These are phyloP conservation scores for Patella caerulea DNA, from an alignment of 2,888 invertebrate genomes.

Conservation along the genomic window DNA sequence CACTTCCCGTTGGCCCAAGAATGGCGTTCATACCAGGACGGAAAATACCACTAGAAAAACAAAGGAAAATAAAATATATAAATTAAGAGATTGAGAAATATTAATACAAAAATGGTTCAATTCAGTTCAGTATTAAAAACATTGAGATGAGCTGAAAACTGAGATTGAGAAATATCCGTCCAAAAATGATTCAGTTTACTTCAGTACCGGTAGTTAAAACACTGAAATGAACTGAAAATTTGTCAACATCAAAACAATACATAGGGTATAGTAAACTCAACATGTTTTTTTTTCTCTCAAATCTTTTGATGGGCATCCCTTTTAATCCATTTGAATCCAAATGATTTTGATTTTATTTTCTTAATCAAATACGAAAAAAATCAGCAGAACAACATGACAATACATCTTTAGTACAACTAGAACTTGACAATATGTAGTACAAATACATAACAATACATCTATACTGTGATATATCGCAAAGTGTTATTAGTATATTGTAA, in stretches of 20 bases:
- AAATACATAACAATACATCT: too few relatives aligned
- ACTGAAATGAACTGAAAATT: not conserved
- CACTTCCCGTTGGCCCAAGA: constrained; percentile 71
- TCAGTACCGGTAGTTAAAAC: not conserved
- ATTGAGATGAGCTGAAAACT: not conserved
- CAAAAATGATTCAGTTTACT: not conserved
- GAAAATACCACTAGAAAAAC: constrained; percentile 65
- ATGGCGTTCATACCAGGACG: constrained; percentile 70
- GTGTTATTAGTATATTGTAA: too few relatives aligned
- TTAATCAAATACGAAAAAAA: too few relatives aligned
- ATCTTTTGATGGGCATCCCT: too few relatives aligned
- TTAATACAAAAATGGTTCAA: too few relatives aligned
- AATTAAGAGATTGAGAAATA: not conserved
- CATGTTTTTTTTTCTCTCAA: too few relatives aligned
- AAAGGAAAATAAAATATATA: not conserved
- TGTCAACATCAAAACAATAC: not conserved
- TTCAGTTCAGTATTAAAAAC: not conserved
- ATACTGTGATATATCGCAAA: too few relatives aligned
- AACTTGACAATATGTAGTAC: too few relatives aligned
- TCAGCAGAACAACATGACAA: too few relatives aligned
- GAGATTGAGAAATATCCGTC: not conserved
- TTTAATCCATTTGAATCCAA: too few relatives aligned
- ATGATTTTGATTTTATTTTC: too few relatives aligned
- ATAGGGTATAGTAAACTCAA: not conserved
- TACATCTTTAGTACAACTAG: too few relatives aligned